Conservation (phyloP, 2,113 vertebrate species). For the Rousettus leschenaultii region DNA sequence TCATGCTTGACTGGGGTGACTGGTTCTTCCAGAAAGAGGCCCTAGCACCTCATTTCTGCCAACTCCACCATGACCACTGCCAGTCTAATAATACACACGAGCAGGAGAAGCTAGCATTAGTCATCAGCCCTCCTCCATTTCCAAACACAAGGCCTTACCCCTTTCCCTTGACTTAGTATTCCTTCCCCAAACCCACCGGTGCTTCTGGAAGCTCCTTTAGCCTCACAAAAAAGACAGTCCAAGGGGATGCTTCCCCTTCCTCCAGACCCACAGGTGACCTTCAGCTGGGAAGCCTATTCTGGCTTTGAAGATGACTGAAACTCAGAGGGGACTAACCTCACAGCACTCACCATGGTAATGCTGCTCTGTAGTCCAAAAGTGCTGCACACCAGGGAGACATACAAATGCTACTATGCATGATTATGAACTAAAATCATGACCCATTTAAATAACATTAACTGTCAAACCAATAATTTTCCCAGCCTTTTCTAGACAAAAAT, state of each 20-base stretch:
- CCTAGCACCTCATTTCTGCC: background rate
- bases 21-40: background rate
- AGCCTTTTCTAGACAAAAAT: background rate
- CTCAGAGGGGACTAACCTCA: background rate
- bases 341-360: background rate
- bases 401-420: background rate
- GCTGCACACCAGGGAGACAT: background rate
- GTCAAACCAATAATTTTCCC: background rate
- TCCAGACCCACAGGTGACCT: background rate
- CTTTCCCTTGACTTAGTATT: background rate
- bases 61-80: background rate
- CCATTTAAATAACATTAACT: background rate
- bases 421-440: background rate
- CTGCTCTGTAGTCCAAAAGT: background rate
- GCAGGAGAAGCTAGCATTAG: background rate
- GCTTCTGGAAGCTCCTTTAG: background rate
- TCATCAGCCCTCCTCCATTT: background rate
- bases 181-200: background rate
- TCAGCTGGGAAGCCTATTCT: rapidly evolving
- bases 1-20: background rate
- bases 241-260: background rate
- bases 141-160: background rate
- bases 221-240: background rate
- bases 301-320: background rate
- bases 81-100: background rate